Conservation (phyloP, 2,113 vertebrate genomes). For the Erinaceus europaeus region DNA sequence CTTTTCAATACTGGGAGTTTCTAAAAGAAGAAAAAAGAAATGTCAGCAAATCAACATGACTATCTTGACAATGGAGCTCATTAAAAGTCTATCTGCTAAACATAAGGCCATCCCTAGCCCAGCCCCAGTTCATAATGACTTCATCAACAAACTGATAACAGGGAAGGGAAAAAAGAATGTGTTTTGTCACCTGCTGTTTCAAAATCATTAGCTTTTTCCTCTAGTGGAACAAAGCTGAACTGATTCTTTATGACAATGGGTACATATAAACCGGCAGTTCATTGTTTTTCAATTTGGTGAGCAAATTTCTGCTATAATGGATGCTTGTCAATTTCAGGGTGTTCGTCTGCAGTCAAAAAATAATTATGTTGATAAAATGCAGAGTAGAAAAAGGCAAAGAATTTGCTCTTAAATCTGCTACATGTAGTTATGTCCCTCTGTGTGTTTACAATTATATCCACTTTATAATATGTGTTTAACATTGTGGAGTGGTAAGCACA, state of each 20-base stretch:
- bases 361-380: slow-evolving; percentile 88
- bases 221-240: slow-evolving; percentile 90
- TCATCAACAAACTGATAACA: slow-evolving; percentile 94
- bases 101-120: slow-evolving; percentile 87
- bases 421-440: slow-evolving; percentile 87
- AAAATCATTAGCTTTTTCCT: slow-evolving; percentile 98
- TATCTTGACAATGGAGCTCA: slow-evolving; percentile 93
- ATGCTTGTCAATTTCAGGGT: slow-evolving; percentile 85
- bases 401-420: slow-evolving; percentile 87
- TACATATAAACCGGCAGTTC: slow-evolving; percentile 87
- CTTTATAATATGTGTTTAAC: slow-evolving; percentile 87
- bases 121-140: slow-evolving; percentile 91
- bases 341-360: slow-evolving; percentile 84
- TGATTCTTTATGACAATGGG: slow-evolving; percentile 96
- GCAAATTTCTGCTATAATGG: slow-evolving; percentile 85
- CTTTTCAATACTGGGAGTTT: slow-evolving; percentile 98
- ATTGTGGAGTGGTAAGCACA: slow-evolving; percentile 80
- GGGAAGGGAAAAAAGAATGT: slow-evolving; percentile 74
- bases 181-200: slow-evolving; percentile 97
- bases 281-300: slow-evolving; percentile 92
- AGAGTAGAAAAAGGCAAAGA: slow-evolving; percentile 80
- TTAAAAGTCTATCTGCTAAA: slow-evolving; percentile 97
- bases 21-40: slow-evolving; percentile 84
- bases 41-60: slow-evolving; percentile 87
- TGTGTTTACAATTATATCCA: slow-evolving; percentile 87